Evolutionary conservation across 37 sponge, comb jelly and placozoan species (phyloP), one percentile per base, ranked within the genome.

Genomic region (Cladorhizidae sp.): DNA sequence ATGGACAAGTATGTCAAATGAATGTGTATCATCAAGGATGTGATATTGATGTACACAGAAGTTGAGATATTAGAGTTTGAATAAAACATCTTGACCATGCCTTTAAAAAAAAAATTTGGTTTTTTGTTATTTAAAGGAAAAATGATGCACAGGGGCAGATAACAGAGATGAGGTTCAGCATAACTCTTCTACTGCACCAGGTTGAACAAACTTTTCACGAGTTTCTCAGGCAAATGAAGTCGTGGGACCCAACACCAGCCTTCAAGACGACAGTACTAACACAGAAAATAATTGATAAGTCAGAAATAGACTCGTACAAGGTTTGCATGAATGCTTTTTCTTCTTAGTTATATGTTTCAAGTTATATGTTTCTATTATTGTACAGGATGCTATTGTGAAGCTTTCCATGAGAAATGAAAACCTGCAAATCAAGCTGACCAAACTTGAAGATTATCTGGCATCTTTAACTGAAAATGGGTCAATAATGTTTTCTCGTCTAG

Each of bases 401-500:
- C 79, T 91, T 20, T 67, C 73, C 3, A 56, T 12, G 33, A 78
- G 72, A 40, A 68, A 82, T 1, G 82, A 79, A 45, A 73, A 31
- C 36, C 50, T 91, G 5, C 69, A 85, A 43, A 68, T 73, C 36
- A 79, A 91, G 39, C 49, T 86, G 37, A 57, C 67, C 82, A 23
- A 52, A 17, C 28, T 40, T 85, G 56, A 69, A 77, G 32, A 72
- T 23, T 0, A 76, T 25, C 40, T 26, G 73, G n/a, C 49, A 40
- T n/a, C n/a, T n/a, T 43, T 33, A 35, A 62, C 8, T 5, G 59
- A 52, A 29, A 36, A 40, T 18, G 79, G 57, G 36, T n/a, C 45
- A 5, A 76, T 85, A 56, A 88, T 88, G 85, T 92, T 92, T 63
- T 88, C 93, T 20, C 70, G 82, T n/a, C 78, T 85, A 43, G 93